phyloP scores from a whole-genome alignment of 2,113 vertebrate species.

The Pterocles burchelli region DNA sequence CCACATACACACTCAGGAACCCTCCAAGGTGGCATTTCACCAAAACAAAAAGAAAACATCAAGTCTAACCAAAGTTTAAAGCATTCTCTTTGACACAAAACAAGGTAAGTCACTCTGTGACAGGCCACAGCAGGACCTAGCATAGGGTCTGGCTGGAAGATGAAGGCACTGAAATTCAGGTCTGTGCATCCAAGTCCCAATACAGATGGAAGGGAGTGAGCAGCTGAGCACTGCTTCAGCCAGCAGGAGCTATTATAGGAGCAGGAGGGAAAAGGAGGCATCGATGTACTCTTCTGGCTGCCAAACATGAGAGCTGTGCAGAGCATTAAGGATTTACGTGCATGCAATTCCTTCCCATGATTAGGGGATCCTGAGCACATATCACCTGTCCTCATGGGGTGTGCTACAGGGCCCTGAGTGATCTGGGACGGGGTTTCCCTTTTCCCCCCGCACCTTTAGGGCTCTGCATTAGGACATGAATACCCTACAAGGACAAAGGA shows the following conservation, averaged over 20 bases:
- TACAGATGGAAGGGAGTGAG: fast-evolving
- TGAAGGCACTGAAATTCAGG: neutral
- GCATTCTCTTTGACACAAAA: neutral
- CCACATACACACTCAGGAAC: neutral
- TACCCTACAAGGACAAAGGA: neutral
- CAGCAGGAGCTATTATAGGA: fast-evolving
- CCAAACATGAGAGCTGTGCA: neutral
- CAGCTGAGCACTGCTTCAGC: neutral
- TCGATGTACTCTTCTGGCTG: neutral
- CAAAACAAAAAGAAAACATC: neutral
- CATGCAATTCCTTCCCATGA: neutral
- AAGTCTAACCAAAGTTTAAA: neutral
- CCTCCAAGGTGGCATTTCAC: neutral
- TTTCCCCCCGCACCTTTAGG: neutral
- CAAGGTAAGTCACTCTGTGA: neutral
- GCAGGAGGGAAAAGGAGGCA: neutral
- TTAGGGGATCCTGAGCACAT: neutral
- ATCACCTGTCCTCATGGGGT: neutral
- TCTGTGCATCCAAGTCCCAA: neutral
- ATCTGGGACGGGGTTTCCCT: neutral
- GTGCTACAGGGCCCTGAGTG: neutral
- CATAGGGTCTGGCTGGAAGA: neutral
- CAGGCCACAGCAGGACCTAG: neutral
- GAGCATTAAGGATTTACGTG: fast-evolving
- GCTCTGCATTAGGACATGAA: neutral